Conservation (phyloP, 2,797 vertebrate genomes). For the Enteromius fasciolatus region DNA sequence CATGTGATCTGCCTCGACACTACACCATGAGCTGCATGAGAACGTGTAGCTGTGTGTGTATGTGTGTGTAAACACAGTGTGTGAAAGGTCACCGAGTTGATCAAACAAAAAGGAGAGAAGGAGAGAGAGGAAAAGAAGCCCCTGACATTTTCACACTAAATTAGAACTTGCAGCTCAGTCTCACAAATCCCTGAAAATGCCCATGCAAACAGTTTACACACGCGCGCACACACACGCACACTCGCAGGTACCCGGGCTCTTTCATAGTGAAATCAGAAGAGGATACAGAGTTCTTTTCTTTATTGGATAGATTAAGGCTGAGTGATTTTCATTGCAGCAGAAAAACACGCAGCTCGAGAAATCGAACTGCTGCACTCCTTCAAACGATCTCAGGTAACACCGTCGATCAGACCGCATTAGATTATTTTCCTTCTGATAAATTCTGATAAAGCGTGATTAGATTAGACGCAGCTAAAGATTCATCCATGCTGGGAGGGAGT, state of each 20-base stretch:
- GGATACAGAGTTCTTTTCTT: constrained; percentile 45
- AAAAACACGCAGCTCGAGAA: constrained; percentile 31
- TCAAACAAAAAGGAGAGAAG: constrained; percentile 56
- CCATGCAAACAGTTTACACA: constrained; percentile 54
- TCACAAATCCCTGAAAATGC: constrained; percentile 54
- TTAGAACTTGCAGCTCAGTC: constrained; percentile 54
- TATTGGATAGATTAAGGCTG: constrained; percentile 40
- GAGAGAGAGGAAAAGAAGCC: constrained; percentile 46
- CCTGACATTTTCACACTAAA: constrained; percentile 63
- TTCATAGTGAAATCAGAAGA: constrained; percentile 44
- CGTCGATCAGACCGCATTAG: constrained; percentile 34
- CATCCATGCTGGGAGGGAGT: constrained; percentile 5
- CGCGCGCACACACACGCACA: constrained; percentile 28
- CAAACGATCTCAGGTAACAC: constrained; percentile 29
- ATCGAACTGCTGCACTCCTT: constrained; percentile 33
- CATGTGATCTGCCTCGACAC: constrained; percentile 10
- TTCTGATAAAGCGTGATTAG: constrained; percentile 34
- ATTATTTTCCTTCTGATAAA: constrained; percentile 47
- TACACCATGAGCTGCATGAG: constrained; percentile 32
- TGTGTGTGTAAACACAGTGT: constrained; percentile 47
- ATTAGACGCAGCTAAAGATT: constrained; percentile 25
- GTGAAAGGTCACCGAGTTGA: constrained; percentile 56
- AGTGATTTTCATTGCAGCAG: constrained; percentile 45
- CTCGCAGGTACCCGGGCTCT: constrained; percentile 29
- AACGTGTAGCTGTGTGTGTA: constrained; percentile 25